Evolutionary conservation across 2,113 vertebrate genomes (phyloP).

Genomic region (Ptychochromis oligacanthus): DNA sequence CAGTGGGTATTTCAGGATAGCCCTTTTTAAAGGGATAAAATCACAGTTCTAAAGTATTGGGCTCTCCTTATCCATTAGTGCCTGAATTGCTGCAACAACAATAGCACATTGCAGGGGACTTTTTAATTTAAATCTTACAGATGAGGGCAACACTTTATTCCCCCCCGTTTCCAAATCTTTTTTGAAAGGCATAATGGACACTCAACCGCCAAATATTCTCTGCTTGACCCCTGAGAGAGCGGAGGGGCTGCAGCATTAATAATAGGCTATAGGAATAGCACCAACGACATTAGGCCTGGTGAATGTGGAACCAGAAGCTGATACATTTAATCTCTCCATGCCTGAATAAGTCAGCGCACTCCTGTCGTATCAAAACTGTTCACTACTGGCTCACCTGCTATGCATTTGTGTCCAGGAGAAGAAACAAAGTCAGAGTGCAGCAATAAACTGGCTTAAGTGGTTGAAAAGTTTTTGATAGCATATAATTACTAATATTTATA

Average conservation of each 20-base stretch:
- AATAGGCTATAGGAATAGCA: not conserved
- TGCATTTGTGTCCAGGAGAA: not conserved
- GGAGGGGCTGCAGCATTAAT: not conserved
- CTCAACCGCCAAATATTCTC: not conserved
- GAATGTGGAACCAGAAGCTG: not conserved
- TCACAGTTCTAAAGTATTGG: not conserved
- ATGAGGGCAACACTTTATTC: not conserved
- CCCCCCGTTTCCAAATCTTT: not conserved
- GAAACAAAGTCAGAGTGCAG: not conserved
- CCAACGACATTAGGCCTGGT: not conserved
- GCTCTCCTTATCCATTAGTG: not conserved
- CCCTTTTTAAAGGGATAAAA: not conserved
- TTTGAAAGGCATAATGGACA: not conserved
- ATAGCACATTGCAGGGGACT: not conserved
- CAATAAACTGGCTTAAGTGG: not conserved
- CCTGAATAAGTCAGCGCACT: not conserved
- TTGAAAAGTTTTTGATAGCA: not conserved
- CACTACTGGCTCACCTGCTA: not conserved
- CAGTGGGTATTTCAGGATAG: not conserved
- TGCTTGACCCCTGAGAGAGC: not conserved
- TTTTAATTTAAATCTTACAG: constrained; percentile 15
- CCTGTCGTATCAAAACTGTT: not conserved
- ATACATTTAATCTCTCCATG: not conserved
- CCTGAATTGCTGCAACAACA: not conserved
- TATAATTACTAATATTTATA: not conserved